Percentiles rank a stretch among this genome's conserved stretches.
Evolutionary conservation across 2,113 vertebrate species (phyloP).

Genomic region (Passer domesticus): DNA sequence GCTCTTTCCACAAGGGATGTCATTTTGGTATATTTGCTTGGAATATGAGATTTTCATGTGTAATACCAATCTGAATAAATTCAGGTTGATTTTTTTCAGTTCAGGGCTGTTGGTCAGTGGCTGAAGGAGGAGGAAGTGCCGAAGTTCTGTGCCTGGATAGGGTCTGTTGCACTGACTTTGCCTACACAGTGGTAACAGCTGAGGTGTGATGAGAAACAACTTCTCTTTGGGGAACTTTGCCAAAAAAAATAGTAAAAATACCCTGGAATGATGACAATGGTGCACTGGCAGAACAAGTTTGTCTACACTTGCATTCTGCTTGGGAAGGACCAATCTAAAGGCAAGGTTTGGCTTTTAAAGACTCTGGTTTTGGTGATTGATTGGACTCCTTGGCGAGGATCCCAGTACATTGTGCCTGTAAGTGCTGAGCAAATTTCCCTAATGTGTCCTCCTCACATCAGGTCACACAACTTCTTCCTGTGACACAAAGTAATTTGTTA

Average conservation of each 20-base stretch:
- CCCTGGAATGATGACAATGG: neutral
- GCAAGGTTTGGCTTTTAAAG: neutral
- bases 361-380: neutral
- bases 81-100: neutral
- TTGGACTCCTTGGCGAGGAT: neutral
- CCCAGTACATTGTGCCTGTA: fast-evolving
- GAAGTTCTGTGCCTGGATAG: neutral
- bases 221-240: neutral
- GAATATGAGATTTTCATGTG: neutral
- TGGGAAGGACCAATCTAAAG: neutral
- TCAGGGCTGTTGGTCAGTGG: neutral
- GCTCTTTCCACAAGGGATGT: neutral
- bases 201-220: neutral
- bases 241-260: neutral
- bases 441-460: neutral
- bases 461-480: neutral
- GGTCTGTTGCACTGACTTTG: neutral
- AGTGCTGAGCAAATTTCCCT: neutral
- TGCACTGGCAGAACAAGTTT: neutral
- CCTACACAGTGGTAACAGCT: neutral
- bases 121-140: neutral
- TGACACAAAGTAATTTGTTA: neutral
- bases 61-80: neutral
- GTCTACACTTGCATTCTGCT: neutral
- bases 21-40: neutral